Conservation (phyloP, 2,888 invertebrate species). For the Epinotia demarniana region DNA sequence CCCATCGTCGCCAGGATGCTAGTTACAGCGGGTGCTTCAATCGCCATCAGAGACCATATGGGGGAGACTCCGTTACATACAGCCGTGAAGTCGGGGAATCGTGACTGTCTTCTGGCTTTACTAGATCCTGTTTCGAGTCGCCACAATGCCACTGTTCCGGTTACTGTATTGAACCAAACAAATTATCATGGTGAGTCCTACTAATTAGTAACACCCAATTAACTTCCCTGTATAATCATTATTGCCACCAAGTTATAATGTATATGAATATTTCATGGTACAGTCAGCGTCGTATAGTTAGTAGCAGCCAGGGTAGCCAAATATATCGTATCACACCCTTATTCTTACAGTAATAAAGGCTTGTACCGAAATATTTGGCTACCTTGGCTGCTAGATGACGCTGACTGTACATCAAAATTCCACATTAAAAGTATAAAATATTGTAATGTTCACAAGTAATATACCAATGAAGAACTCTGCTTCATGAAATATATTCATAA, state of each 20-base stretch:
- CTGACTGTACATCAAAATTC: neutral
- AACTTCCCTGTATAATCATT: too few relatives aligned
- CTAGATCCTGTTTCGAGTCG: slow-evolving; percentile 85
- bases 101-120: slow-evolving; percentile 89
- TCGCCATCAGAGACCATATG: slow-evolving; percentile 87
- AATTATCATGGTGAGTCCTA: slow-evolving; percentile 93
- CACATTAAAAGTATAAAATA: neutral
- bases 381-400: too few relatives aligned
- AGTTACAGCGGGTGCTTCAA: slow-evolving; percentile 91
- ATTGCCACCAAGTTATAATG: too few relatives aligned
- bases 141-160: slow-evolving; percentile 63
- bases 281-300: too few relatives aligned
- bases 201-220: neutral
- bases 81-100: slow-evolving; percentile 89
- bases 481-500: neutral
- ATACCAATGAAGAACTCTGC: neutral
- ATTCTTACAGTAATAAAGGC: too few relatives aligned
- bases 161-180: slow-evolving; percentile 89
- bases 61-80: slow-evolving; percentile 96
- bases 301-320: too few relatives aligned
- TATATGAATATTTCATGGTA: too few relatives aligned
- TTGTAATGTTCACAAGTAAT: too few relatives aligned
- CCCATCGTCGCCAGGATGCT: slow-evolving; percentile 90
- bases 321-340: too few relatives aligned
- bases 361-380: too few relatives aligned